Evolutionary conservation across 2,888 invertebrate genomes (phyloP), one percentile per base, ranked within the genome.

Genomic region (Watsonalla cultraria): DNA sequence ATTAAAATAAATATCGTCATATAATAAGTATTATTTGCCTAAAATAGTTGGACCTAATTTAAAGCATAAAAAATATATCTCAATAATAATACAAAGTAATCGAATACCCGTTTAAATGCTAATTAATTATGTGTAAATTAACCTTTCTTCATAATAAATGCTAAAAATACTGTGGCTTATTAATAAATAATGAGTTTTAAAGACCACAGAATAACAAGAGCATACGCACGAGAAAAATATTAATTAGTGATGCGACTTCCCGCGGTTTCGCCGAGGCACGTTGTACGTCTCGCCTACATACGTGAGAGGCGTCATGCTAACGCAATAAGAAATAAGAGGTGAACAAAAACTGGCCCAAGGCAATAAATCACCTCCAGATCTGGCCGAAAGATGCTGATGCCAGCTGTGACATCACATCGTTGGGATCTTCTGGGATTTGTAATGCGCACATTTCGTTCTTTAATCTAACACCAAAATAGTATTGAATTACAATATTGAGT

Each of bases 221-320:
- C 55, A 59, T 52, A 65, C 55, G 54, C 48, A 62, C 74, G 59
- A 74, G 66, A 73, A 72, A 69, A 77, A 78, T 74, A 70, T 72
- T 74, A 77, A 81, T 77, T 80, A 83, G 79, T 76, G 80, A 76
- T 74, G 82, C 63, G 78, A 72, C 70, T 63, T 70, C 68, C 69
- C 70, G 69, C 66, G 60, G 68, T 61, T 62, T 66, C 64, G 64
- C 65, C 61, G 62, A 61, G 67, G 62, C 74, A 72, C 67, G 54
- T 71, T 74, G 74, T 77, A 75, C 70, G 62, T 76, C 72, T 79
- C 72, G 70, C 72, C 78, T 79, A 78, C 76, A 74, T 80, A 78
- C 70, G 62, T 56, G 61, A 61, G 66, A 72, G 68, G 64, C 68
- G 68, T 71, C 78, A 76, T 73, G 75, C 74, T 70, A 77, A 76